A percentile compares a stretch with the other conserved stretches of the same genome.
These are phyloP conservation scores for Drosophila tanythrix DNA, from an alignment of 2,888 invertebrate genomes.

Conservation along the genomic window DNA sequence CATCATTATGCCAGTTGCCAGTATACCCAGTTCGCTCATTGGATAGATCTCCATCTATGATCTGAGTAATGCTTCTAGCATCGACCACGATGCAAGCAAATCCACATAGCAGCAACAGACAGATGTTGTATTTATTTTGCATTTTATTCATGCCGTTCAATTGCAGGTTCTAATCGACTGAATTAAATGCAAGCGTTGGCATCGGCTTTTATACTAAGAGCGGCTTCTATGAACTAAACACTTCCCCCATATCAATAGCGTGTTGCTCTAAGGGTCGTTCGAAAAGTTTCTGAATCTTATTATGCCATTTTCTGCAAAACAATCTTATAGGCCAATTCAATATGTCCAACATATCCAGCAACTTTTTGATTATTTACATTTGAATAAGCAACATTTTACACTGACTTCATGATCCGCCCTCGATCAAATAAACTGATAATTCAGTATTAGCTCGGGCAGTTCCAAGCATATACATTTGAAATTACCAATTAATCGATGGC, in stretches of 20 bases:
- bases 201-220: slow-evolving; percentile 43
- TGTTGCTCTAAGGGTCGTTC: not conserved
- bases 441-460: slow-evolving; percentile 4
- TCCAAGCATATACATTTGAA: not conserved
- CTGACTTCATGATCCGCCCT: slow-evolving; percentile 6
- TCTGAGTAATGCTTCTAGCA: slow-evolving; percentile 18
- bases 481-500: not conserved
- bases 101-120: slow-evolving; percentile 32
- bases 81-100: slow-evolving; percentile 25
- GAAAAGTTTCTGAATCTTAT: not conserved
- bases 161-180: slow-evolving; percentile 21
- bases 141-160: slow-evolving; percentile 21
- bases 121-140: slow-evolving; percentile 11
- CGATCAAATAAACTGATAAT: not conserved
- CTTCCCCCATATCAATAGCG: not conserved
- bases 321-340: not conserved
- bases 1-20: not conserved
- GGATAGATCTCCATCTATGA: slow-evolving; percentile 10
- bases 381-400: not conserved
- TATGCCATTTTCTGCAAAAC: not conserved
- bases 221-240: not conserved
- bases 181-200: slow-evolving; percentile 3
- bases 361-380: not conserved
- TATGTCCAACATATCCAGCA: not conserved
- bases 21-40: not conserved